These are phyloP conservation scores for Drosophila rufa DNA, from an alignment of 1,140 invertebrate species.

Conservation along the genomic window DNA sequence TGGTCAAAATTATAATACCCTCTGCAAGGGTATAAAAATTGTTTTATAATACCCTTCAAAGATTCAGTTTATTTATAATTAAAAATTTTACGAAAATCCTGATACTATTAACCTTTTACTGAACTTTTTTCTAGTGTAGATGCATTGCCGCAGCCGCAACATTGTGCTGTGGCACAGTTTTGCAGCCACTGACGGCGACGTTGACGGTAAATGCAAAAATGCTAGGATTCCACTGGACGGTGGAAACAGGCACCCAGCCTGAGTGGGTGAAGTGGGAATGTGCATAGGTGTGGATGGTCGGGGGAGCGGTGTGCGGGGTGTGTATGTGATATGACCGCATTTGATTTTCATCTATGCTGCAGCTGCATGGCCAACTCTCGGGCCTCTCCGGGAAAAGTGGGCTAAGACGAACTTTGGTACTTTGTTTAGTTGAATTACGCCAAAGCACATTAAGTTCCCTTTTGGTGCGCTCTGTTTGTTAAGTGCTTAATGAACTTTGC, in stretches of 20 bases:
- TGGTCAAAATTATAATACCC: no score
- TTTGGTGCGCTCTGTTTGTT: slow-evolving; percentile 53
- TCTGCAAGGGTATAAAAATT: no score
- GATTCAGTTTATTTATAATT: not conserved
- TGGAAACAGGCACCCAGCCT: slow-evolving; percentile 19
- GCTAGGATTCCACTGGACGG: slow-evolving; percentile 28
- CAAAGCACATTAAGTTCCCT: slow-evolving; percentile 52
- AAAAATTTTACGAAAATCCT: not conserved
- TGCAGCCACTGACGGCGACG: slow-evolving; percentile 47
- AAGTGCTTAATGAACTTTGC: slow-evolving; percentile 65
- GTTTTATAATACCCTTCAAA: not conserved
- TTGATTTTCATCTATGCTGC: slow-evolving; percentile 57
- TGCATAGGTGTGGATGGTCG: not conserved
- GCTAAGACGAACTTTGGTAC: slow-evolving; percentile 58
- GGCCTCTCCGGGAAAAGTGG: slow-evolving; percentile 13
- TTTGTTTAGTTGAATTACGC: slow-evolving; percentile 63
- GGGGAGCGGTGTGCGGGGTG: not conserved
- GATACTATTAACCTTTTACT: not conserved
- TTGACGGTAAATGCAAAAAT: slow-evolving; percentile 61
- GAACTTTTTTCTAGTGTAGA: not conserved
- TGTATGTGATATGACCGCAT: slow-evolving; percentile 44
- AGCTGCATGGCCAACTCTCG: slow-evolving; percentile 10
- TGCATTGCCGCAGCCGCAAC: slow-evolving; percentile 41
- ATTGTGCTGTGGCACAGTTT: slow-evolving; percentile 53
- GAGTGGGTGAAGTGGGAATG: slow-evolving; percentile 30